phyloP scores from a whole-genome alignment of 2,888 invertebrate species.

The Conops quadrifasciatus region DNA sequence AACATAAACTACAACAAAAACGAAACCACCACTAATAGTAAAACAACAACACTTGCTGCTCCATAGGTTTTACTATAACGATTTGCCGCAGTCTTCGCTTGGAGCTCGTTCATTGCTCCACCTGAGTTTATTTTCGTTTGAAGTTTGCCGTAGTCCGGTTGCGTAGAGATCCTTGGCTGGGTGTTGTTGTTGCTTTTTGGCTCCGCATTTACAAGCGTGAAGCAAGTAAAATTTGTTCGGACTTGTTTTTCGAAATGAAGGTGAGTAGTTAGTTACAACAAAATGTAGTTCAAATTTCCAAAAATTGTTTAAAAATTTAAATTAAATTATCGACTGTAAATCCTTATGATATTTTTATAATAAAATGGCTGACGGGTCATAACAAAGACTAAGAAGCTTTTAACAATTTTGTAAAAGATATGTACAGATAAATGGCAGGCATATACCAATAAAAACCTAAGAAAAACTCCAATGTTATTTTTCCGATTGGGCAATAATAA shows the following conservation, averaged over 20 bases:
- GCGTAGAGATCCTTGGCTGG: conserved; percentile 31
- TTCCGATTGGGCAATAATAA: no score
- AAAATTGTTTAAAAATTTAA: no score
- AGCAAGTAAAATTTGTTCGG: neutral
- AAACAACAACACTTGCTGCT: conserved; percentile 14
- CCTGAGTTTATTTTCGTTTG: conserved; percentile 25
- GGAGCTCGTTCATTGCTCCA: conserved; percentile 28
- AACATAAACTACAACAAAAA: neutral
- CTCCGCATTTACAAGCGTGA: neutral
- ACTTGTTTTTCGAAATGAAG: neutral
- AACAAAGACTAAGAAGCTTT: no score
- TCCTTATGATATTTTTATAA: no score
- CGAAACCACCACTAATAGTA: neutral
- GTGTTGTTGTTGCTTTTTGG: conserved; percentile 11
- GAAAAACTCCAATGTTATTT: no score
- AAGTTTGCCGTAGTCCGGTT: conserved; percentile 31
- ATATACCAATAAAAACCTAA: no score
- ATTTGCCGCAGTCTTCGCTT: conserved; percentile 25
- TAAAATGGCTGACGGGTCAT: no score
- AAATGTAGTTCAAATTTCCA: neutral
- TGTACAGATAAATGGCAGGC: no score
- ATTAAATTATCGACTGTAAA: no score
- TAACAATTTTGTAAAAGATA: no score
- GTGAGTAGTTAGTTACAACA: neutral
- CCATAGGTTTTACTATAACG: neutral